Conservation (phyloP, 1,140 invertebrate species). For the Littorina saxatilis region DNA sequence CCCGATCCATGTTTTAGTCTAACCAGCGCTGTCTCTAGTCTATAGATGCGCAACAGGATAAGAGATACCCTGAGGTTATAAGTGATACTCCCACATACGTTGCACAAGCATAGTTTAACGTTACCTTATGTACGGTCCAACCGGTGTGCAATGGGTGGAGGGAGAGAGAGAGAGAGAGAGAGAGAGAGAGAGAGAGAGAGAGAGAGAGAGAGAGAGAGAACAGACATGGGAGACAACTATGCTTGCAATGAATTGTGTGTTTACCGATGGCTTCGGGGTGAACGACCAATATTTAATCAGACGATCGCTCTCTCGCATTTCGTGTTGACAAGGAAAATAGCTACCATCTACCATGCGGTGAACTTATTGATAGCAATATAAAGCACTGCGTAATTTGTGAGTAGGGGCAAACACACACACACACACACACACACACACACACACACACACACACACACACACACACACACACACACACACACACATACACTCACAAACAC, state of each 20-base stretch:
- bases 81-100: too few relatives aligned
- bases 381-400: background rate
- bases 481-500: too few relatives aligned
- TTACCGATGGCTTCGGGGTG: background rate
- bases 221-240: background rate
- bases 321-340: background rate
- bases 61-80: too few relatives aligned
- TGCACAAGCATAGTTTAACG: too few relatives aligned
- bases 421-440: background rate
- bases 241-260: background rate
- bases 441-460: background rate
- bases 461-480: too few relatives aligned
- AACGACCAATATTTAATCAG: background rate
- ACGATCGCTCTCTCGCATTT: background rate
- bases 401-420: background rate
- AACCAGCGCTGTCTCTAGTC: too few relatives aligned
- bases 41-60: too few relatives aligned
- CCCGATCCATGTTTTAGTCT: too few relatives aligned
- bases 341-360: background rate
- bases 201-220: too few relatives aligned
- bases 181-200: background rate
- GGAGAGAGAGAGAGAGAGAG: background rate
- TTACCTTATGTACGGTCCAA: too few relatives aligned
- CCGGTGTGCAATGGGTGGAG: too few relatives aligned
- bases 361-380: background rate